A percentile compares a stretch with the other conserved stretches of the same genome.
phyloP scores from a whole-genome alignment of 2,113 vertebrate genomes.

The Nothobranchius furzeri region DNA sequence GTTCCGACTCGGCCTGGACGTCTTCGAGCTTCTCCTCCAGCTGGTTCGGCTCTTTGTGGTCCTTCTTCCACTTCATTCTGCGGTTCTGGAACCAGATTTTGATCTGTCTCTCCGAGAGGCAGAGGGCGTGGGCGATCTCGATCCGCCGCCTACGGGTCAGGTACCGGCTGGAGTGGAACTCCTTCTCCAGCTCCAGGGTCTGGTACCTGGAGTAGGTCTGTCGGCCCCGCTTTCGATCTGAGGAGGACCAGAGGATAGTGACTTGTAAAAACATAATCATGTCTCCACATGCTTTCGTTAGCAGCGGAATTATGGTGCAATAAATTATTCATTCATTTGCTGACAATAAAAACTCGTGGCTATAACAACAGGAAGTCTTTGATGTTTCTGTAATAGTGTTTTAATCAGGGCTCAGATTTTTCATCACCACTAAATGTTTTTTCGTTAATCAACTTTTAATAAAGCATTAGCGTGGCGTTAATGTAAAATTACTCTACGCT shows the following conservation, averaged over 20 bases:
- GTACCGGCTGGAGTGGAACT: conserved; percentile 93
- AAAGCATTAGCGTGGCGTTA: background rate
- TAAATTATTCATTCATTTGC: background rate
- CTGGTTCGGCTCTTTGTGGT: conserved; percentile 68
- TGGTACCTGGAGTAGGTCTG: conserved; percentile 93
- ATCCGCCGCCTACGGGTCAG: conserved; percentile 87
- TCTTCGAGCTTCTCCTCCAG: background rate
- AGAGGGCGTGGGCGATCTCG: conserved; percentile 87
- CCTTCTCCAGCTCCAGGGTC: conserved; percentile 92
- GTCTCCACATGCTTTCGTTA: background rate
- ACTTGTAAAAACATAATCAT: background rate
- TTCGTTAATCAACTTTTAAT: background rate
- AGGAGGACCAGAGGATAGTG: conserved; percentile 14
- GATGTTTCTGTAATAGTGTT: conserved; percentile 28
- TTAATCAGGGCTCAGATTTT: conserved; percentile 38
- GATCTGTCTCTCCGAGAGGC: conserved; percentile 89
- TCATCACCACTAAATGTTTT: background rate
- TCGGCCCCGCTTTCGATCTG: conserved; percentile 88
- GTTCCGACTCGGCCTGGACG: background rate
- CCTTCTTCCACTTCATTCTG: conserved; percentile 95
- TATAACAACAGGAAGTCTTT: conserved; percentile 9
- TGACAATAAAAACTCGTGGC: conserved; percentile 27
- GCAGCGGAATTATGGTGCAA: background rate
- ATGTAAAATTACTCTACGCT: background rate
- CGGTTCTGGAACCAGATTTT: conserved; percentile 96